These are phyloP conservation scores for Polyergus mexicanus DNA, from an alignment of 1,140 invertebrate species.

Conservation along the genomic window DNA sequence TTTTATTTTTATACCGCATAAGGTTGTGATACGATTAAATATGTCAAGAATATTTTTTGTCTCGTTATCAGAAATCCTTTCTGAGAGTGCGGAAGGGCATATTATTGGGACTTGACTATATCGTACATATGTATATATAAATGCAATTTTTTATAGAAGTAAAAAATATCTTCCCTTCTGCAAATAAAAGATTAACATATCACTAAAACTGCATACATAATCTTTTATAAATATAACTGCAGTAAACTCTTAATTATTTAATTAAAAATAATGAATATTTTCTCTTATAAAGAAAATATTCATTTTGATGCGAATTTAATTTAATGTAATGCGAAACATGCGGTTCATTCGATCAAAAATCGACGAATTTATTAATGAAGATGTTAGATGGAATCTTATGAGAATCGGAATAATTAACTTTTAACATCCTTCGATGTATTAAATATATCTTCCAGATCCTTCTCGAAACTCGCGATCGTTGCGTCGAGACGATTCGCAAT, in stretches of 20 bases:
- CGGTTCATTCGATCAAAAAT: neutral
- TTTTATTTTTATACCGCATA: no score
- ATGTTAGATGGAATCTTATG: neutral
- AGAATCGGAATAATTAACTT: neutral
- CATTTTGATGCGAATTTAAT: neutral
- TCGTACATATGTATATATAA: neutral
- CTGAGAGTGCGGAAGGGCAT: no score
- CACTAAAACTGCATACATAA: neutral
- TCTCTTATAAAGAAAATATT: neutral
- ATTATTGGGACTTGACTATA: no score
- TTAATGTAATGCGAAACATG: neutral
- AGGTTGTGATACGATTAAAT: no score
- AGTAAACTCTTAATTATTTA: neutral
- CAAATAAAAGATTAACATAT: neutral
- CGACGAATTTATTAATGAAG: neutral
- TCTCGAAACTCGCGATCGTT: constrained; percentile 16
- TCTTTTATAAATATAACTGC: neutral
- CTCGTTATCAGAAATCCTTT: no score
- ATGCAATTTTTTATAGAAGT: neutral
- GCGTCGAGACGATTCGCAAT: constrained; percentile 17
- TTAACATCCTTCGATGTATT: neutral
- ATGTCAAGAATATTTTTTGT: no score
- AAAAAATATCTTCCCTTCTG: neutral
- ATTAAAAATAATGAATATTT: neutral
- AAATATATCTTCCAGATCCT: neutral